Evolutionary conservation across 2,888 invertebrate species (phyloP).

Genomic region (Hesperia comma): DNA sequence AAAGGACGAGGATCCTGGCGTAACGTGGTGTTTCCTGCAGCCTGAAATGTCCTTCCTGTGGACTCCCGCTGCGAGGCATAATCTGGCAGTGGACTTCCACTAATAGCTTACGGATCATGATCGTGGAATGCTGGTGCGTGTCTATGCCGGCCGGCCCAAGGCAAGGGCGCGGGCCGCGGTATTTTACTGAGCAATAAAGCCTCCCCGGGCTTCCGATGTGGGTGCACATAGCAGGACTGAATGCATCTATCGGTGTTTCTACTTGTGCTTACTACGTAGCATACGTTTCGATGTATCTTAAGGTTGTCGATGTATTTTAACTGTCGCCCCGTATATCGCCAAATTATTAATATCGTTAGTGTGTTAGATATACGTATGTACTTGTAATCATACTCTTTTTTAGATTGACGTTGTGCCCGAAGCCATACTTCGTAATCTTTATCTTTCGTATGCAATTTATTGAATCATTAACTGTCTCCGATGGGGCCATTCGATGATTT

Average conservation of each 20-base stretch:
- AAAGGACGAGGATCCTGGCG: neutral
- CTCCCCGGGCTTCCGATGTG: neutral
- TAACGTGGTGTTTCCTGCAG: too few species aligned
- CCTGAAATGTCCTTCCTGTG: too few species aligned
- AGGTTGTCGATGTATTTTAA: slow-evolving; percentile 23
- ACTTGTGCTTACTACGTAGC: slow-evolving; percentile 12
- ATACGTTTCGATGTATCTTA: slow-evolving; percentile 20
- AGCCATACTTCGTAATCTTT: slow-evolving; percentile 35
- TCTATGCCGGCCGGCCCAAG: too few species aligned
- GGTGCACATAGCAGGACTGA: neutral
- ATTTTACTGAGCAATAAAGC: too few species aligned
- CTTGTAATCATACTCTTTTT: slow-evolving; percentile 38
- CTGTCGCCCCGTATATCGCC: slow-evolving; percentile 48
- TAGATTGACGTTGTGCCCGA: slow-evolving; percentile 29
- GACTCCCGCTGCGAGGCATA: too few species aligned
- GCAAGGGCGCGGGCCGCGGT: too few species aligned
- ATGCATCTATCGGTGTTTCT: neutral
- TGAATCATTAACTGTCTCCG: slow-evolving; percentile 15
- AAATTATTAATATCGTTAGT: slow-evolving; percentile 48
- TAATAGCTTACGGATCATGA: too few species aligned
- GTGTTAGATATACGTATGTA: slow-evolving; percentile 45
- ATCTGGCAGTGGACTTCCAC: too few species aligned
- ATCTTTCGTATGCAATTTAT: slow-evolving; percentile 26
- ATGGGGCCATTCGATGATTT: slow-evolving; percentile 44
- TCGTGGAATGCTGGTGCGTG: too few species aligned